phyloP scores from a whole-genome alignment of 2,113 vertebrate species.

The Lagopus muta region DNA sequence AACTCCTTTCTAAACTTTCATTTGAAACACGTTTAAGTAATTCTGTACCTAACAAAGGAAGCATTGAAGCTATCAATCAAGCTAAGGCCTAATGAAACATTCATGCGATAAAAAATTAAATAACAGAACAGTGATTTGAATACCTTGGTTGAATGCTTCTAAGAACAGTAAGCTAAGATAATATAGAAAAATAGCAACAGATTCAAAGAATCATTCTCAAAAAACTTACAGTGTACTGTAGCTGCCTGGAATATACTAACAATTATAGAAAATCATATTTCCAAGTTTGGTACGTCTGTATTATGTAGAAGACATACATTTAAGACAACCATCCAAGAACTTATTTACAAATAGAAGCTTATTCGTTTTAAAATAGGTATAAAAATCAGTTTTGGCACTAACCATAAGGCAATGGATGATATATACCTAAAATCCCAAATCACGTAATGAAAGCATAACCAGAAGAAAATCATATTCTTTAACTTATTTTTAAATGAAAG shows the following conservation, averaged over 20 bases:
- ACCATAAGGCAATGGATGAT: conserved; percentile 73
- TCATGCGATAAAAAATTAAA: conserved; percentile 43
- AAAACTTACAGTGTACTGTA: conserved; percentile 60
- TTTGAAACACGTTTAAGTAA: conserved; percentile 1
- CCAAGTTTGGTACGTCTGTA: conserved; percentile 66
- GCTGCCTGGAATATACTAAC: conserved; percentile 72
- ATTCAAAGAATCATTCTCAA: conserved; percentile 27
- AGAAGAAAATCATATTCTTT: conserved; percentile 55
- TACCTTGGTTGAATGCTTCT: not conserved
- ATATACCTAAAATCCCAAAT: conserved; percentile 61
- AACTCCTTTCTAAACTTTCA: conserved; percentile 44
- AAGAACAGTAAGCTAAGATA: conserved; percentile 34
- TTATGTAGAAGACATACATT: conserved; percentile 67
- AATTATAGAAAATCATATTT: conserved; percentile 73
- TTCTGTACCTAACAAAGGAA: conserved; percentile 60
- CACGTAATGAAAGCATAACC: conserved; percentile 61
- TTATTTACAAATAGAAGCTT: conserved; percentile 77
- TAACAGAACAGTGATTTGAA: conserved; percentile 28
- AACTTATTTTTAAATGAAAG: conserved; percentile 9
- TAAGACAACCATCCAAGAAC: conserved; percentile 56
- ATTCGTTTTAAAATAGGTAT: conserved; percentile 68
- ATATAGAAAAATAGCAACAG: conserved; percentile 50
- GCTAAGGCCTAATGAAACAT: conserved; percentile 35
- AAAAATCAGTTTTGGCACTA: conserved; percentile 76
- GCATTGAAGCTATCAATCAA: conserved; percentile 19